These are phyloP conservation scores for Brachionus rotundiformis DNA, from an alignment of 1,140 invertebrate species.

Conservation along the genomic window DNA sequence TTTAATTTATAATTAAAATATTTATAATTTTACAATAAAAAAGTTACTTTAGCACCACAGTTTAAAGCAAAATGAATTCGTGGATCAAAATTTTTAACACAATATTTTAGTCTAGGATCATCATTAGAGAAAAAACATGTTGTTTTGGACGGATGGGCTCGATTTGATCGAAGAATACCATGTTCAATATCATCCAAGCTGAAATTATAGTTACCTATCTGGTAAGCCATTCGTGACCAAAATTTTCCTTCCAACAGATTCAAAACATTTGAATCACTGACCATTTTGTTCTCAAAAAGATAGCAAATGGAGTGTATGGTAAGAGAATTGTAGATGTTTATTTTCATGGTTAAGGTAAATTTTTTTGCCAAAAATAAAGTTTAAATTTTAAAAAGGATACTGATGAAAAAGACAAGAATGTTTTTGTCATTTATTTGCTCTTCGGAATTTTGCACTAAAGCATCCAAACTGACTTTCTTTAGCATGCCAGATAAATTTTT, in stretches of 20 bases:
- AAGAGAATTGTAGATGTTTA: slow-evolving; percentile 43
- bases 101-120: slow-evolving; percentile 60
- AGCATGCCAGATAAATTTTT: background rate
- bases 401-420: slow-evolving; percentile 33
- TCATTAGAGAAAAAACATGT: slow-evolving; percentile 57
- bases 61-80: slow-evolving; percentile 65
- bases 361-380: background rate
- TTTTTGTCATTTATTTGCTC: background rate
- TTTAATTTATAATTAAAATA: background rate
- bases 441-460: background rate
- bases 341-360: background rate
- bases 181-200: slow-evolving; percentile 64
- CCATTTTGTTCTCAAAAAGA: background rate
- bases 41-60: slow-evolving; percentile 63
- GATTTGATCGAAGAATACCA: slow-evolving; percentile 63
- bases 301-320: slow-evolving; percentile 35
- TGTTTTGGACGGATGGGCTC: slow-evolving; percentile 60
- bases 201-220: slow-evolving; percentile 58
- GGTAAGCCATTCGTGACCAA: slow-evolving; percentile 42
- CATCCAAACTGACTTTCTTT: background rate
- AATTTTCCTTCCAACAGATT: slow-evolving; percentile 29
- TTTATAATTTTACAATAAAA: background rate
- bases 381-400: slow-evolving; percentile 16
- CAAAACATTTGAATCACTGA: background rate
- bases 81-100: slow-evolving; percentile 59